Evolutionary conservation across 2,797 vertebrate genomes (phyloP).

Genomic region (Rhincodon typus): DNA sequence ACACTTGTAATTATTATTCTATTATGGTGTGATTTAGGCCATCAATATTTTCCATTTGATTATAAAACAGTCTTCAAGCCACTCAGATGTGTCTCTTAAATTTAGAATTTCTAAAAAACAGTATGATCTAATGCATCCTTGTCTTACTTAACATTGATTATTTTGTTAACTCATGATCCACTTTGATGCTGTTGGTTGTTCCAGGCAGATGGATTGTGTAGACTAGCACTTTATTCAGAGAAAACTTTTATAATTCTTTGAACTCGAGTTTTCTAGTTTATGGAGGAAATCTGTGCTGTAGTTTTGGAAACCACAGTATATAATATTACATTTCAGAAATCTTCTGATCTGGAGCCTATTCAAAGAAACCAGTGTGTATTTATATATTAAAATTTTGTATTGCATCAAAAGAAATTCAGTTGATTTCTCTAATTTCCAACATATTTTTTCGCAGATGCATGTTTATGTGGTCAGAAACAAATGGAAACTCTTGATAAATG

Average conservation of each 20-base stretch:
- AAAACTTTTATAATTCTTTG: conserved; percentile 5
- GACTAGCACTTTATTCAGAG: background rate
- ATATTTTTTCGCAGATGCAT: conserved; percentile 10
- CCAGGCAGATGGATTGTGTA: background rate
- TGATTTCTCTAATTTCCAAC: conserved; percentile 33
- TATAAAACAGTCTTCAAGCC: background rate
- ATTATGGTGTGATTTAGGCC: background rate
- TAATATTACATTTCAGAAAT: conserved; percentile 30
- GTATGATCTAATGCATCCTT: background rate
- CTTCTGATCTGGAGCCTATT: background rate
- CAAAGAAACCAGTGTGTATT: background rate
- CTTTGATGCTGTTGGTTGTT: conserved; percentile 28
- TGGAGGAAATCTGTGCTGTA: conserved; percentile 9
- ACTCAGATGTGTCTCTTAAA: background rate
- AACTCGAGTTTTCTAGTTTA: conserved; percentile 15
- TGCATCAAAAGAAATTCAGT: conserved; percentile 11
- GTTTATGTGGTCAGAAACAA: conserved; percentile 13
- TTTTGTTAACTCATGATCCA: conserved; percentile 26
- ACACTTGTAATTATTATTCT: background rate
- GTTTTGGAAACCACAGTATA: conserved; percentile 20
- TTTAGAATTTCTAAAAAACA: background rate
- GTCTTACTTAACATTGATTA: background rate
- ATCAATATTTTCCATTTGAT: background rate
- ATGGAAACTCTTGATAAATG: conserved; percentile 3
- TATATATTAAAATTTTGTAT: conserved; percentile 17